A percentile compares a stretch with the other conserved stretches of the same genome.
Evolutionary conservation across 2,888 invertebrate species (phyloP).

Genomic region (Hydraecia micacea): DNA sequence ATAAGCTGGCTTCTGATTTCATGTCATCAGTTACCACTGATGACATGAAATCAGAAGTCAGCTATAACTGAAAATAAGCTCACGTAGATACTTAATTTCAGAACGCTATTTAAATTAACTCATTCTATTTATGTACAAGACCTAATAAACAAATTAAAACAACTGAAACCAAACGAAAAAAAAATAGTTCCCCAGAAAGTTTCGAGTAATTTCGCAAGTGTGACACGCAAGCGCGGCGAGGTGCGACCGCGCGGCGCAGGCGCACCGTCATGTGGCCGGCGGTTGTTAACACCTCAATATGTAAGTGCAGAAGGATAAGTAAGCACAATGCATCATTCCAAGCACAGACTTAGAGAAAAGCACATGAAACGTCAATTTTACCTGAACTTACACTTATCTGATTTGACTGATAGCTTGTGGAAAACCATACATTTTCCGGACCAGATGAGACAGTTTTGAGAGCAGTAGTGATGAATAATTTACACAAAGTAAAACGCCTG

Average conservation of each 20-base stretch:
- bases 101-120: slow-evolving; percentile 9
- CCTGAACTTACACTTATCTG: background rate
- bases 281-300: slow-evolving; percentile 67
- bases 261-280: slow-evolving; percentile 67
- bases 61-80: background rate
- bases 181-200: slow-evolving; percentile 54
- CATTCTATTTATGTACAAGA: background rate
- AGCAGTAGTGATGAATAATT: too few species aligned
- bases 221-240: slow-evolving; percentile 67
- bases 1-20: too few species aligned
- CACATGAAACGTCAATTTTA: background rate
- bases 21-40: too few species aligned
- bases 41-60: background rate
- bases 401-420: too few species aligned
- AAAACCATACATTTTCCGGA: too few species aligned
- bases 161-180: slow-evolving; percentile 14
- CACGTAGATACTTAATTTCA: background rate
- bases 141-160: slow-evolving; percentile 21
- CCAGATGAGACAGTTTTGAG: background rate
- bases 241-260: slow-evolving; percentile 61
- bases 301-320: slow-evolving; percentile 29
- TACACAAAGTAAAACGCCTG: too few species aligned
- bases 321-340: background rate
- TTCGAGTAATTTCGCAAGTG: slow-evolving; percentile 65
- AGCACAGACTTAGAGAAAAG: background rate